These are phyloP conservation scores for Carpatolechia fugitivella DNA, from an alignment of 2,888 invertebrate species.

Conservation along the genomic window DNA sequence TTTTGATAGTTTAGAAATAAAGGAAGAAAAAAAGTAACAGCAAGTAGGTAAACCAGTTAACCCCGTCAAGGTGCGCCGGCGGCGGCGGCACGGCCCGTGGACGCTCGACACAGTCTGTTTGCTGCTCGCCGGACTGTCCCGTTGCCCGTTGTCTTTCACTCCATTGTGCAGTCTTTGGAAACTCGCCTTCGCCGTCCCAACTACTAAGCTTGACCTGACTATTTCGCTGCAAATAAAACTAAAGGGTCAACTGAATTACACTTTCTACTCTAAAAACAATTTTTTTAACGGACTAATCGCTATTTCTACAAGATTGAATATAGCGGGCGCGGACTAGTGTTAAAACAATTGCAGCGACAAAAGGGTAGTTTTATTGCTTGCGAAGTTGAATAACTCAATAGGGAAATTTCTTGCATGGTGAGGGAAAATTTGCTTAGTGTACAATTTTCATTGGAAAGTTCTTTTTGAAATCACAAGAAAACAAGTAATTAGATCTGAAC, in stretches of 20 bases:
- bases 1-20: too few species aligned
- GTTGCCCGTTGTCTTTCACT: constrained; percentile 48
- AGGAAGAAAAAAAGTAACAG: too few species aligned
- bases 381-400: neutral
- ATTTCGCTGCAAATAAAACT: neutral
- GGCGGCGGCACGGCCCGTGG: constrained; percentile 29
- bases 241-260: neutral
- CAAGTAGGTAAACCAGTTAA: constrained; percentile 1
- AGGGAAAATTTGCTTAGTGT: too few species aligned
- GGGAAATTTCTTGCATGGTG: neutral
- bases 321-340: too few species aligned
- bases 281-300: too few species aligned
- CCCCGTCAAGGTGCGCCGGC: constrained; percentile 59
- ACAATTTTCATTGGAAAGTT: too few species aligned
- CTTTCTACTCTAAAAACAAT: neutral
- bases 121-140: constrained; percentile 41
- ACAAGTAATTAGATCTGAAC: too few species aligned
- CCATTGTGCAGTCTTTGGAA: constrained; percentile 14
- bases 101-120: constrained; percentile 69
- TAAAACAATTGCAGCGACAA: too few species aligned
- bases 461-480: too few species aligned
- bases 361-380: neutral
- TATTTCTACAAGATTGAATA: too few species aligned
- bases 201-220: neutral
- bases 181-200: neutral